A percentile compares a stretch with the other conserved stretches of the same genome.
Conservation (phyloP, 2,797 vertebrate species). For the Eulemur mongoz region DNA sequence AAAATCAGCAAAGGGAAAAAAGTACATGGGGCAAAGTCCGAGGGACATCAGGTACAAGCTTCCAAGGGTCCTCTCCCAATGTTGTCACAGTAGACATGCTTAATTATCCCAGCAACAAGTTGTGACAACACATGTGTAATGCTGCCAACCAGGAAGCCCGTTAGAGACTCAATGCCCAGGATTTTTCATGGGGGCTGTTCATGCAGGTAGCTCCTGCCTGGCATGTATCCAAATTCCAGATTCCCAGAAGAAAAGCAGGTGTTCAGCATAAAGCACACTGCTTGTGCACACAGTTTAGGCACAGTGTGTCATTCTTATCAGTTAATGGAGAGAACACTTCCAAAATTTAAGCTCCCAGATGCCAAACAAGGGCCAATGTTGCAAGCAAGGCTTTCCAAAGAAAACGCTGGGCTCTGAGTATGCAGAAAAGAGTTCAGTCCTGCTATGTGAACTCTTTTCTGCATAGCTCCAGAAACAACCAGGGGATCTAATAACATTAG, state of each 20-base stretch:
- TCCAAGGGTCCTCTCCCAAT: neutral
- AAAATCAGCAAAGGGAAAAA: constrained; percentile 14
- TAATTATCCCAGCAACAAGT: neutral
- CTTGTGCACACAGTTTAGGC: neutral
- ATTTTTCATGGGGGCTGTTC: neutral
- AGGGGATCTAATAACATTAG: neutral
- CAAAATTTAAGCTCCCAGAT: neutral
- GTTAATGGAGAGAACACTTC: neutral
- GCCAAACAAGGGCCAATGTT: neutral
- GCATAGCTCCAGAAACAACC: neutral
- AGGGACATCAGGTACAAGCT: neutral
- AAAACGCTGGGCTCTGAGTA: neutral
- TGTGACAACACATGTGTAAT: neutral
- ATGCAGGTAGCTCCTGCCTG: neutral
- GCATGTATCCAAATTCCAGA: neutral
- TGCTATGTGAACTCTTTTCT: neutral
- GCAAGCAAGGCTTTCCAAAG: neutral
- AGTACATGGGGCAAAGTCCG: neutral
- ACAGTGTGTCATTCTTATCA: neutral
- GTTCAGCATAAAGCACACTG: neutral
- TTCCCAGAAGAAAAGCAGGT: neutral
- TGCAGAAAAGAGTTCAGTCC: neutral
- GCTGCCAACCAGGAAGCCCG: neutral
- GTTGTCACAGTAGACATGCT: neutral
- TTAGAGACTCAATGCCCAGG: neutral